Evolutionary conservation across 2,113 vertebrate genomes (phyloP).

Genomic region (Mastomys coucha): DNA sequence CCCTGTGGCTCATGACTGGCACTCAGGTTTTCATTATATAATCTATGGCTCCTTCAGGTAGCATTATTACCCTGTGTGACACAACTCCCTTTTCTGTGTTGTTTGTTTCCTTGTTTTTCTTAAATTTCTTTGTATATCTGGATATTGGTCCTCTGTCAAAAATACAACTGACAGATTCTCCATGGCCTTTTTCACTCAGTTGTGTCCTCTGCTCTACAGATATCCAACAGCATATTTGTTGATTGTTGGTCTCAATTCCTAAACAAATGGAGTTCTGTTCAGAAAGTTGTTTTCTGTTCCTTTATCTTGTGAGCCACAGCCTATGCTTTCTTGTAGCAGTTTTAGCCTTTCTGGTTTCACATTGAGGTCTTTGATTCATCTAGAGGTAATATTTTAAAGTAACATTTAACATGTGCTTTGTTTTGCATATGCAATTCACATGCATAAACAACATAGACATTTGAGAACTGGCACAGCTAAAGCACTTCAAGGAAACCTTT

Average conservation of each 20-base stretch:
- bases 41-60: background rate
- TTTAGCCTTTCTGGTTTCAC: background rate
- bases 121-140: background rate
- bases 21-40: background rate
- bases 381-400: conserved; percentile 7
- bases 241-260: background rate
- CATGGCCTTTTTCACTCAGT: background rate
- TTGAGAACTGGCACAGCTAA: background rate
- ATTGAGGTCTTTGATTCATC: background rate
- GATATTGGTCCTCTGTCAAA: background rate
- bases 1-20: background rate
- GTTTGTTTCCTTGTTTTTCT: background rate
- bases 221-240: background rate
- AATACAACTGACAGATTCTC: background rate
- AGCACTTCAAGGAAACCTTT: background rate
- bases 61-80: background rate
- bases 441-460: background rate
- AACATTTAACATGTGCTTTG: conserved; percentile 8
- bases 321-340: background rate
- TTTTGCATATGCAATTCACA: conserved; percentile 35
- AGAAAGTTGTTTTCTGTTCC: background rate
- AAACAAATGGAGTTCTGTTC: background rate
- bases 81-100: background rate
- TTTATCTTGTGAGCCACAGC: background rate
- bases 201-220: background rate